Evolutionary conservation across 2,113 vertebrate species (phyloP).

Genomic region (Lepisosteus osseus): DNA sequence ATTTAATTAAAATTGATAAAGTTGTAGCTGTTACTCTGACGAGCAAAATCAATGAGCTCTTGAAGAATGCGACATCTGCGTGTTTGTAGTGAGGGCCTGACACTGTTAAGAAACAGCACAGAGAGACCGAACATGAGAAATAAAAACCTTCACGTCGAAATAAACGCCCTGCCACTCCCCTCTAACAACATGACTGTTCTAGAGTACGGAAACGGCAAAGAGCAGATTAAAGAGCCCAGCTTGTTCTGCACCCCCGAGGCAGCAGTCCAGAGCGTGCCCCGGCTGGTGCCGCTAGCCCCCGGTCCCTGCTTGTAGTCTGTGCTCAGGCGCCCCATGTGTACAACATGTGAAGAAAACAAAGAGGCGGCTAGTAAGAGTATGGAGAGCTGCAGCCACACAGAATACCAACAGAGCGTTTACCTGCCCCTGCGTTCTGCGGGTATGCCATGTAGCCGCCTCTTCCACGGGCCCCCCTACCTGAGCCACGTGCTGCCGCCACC

Average conservation of each 20-base stretch:
- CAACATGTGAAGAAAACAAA: neutral
- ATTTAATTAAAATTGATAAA: conserved; percentile 39
- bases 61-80: neutral
- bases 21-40: conserved; percentile 41
- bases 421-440: conserved; percentile 89
- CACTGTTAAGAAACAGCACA: too few relatives aligned
- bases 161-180: too few relatives aligned
- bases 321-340: conserved; percentile 36
- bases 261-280: too few relatives aligned
- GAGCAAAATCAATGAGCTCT: conserved; percentile 29
- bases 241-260: too few relatives aligned
- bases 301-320: conserved; percentile 48
- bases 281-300: neutral
- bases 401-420: conserved; percentile 88
- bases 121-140: too few relatives aligned
- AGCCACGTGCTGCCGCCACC: conserved; percentile 92
- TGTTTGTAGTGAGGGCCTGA: too few relatives aligned
- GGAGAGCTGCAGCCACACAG: conserved; percentile 89
- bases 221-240: too few relatives aligned
- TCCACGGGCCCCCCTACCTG: conserved; percentile 94
- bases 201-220: too few relatives aligned
- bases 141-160: too few relatives aligned
- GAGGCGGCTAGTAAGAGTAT: conserved; percentile 46
- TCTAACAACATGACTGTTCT: too few relatives aligned
- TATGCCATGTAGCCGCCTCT: conserved; percentile 83